Percentiles rank a stretch among this genome's conserved stretches.
Conservation (phyloP, 2,888 invertebrate species). For the Thyatira batis region DNA sequence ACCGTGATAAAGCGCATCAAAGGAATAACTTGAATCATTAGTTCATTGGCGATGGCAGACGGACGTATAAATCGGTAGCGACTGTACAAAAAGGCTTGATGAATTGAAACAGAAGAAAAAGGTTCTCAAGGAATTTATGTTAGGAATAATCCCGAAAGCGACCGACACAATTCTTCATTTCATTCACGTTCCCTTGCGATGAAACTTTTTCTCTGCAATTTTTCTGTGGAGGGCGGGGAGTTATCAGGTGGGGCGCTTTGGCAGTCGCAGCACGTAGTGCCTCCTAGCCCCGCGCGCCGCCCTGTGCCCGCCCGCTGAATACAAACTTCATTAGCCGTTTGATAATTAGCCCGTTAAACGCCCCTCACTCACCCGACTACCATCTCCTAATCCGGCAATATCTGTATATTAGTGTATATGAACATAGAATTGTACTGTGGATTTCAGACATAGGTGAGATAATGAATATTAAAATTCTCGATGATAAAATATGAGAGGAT, state of each 20-base stretch:
- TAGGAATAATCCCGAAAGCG: slow-evolving; percentile 78
- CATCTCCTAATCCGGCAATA: slow-evolving; percentile 58
- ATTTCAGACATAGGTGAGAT: not conserved
- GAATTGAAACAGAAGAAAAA: slow-evolving; percentile 77
- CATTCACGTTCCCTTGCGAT: slow-evolving; percentile 81
- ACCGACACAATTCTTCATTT: slow-evolving; percentile 80
- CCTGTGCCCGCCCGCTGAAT: slow-evolving; percentile 74
- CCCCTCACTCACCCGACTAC: slow-evolving; percentile 70
- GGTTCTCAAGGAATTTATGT: slow-evolving; percentile 71
- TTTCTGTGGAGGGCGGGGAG: slow-evolving; percentile 78
- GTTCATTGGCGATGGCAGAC: not conserved
- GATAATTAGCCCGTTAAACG: slow-evolving; percentile 83
- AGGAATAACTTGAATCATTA: not conserved
- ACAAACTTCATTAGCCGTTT: slow-evolving; percentile 83
- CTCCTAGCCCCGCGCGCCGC: slow-evolving; percentile 58
- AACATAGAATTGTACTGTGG: not conserved
- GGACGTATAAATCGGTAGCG: slow-evolving; percentile 23
- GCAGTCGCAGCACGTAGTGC: slow-evolving; percentile 76
- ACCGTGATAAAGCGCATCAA: not conserved
- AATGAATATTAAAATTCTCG: too few species aligned
- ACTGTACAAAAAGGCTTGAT: slow-evolving; percentile 53
- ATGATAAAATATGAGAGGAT: too few species aligned
- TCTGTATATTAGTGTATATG: slow-evolving; percentile 15
- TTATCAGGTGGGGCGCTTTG: slow-evolving; percentile 79
- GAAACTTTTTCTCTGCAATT: slow-evolving; percentile 83